These are phyloP conservation scores for Phragmatobia fuliginosa DNA, from an alignment of 2,888 invertebrate genomes.

Conservation along the genomic window DNA sequence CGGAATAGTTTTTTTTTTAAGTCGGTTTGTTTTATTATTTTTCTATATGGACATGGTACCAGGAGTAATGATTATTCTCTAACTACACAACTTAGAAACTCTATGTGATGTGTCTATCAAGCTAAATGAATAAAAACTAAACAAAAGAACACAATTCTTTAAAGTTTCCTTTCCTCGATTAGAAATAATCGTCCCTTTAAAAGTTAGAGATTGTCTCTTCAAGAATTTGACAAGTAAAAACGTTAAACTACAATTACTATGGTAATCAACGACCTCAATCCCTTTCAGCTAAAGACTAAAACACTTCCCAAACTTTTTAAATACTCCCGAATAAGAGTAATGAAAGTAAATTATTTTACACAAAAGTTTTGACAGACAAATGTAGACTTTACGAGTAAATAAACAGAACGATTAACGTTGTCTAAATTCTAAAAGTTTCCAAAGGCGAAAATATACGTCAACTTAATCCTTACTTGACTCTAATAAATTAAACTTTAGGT, in stretches of 20 bases:
- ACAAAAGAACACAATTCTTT: background rate
- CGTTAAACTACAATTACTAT: background rate
- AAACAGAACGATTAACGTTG: conserved; percentile 36
- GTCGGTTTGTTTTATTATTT: background rate
- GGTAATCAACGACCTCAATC: background rate
- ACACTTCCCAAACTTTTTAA: conserved; percentile 5
- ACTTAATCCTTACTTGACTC: conserved; percentile 38
- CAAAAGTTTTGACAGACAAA: conserved; percentile 28
- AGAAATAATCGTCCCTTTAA: background rate
- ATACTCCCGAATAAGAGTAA: conserved; percentile 4
- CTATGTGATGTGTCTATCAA: background rate
- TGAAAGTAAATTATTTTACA: conserved; percentile 14
- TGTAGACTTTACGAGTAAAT: conserved; percentile 28
- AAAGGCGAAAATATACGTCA: conserved; percentile 32
- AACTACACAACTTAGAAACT: background rate
- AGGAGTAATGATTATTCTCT: background rate
- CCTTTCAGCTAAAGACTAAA: background rate
- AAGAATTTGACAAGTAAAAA: background rate
- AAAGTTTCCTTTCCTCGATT: background rate
- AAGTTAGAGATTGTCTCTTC: background rate
- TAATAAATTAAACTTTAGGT: conserved; percentile 46
- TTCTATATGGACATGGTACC: background rate
- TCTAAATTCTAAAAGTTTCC: conserved; percentile 31
- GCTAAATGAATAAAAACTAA: background rate
- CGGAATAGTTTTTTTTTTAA: too few species aligned